These are phyloP conservation scores for Dioctria rufipes DNA, from an alignment of 2,888 invertebrate genomes.

Conservation along the genomic window DNA sequence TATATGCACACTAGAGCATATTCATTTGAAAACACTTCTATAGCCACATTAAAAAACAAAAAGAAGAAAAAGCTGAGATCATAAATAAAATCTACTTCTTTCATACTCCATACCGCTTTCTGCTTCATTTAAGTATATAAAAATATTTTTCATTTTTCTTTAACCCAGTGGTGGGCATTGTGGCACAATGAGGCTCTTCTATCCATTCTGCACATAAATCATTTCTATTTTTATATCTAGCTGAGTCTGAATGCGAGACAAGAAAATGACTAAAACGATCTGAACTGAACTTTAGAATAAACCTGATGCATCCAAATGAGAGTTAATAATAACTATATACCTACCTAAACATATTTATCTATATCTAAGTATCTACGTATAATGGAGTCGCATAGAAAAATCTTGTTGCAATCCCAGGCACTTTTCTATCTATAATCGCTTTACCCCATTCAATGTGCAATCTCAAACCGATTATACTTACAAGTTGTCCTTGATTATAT, in stretches of 20 bases:
- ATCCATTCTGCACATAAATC: not conserved
- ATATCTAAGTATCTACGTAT: slow-evolving; percentile 1
- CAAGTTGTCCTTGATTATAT: slow-evolving; percentile 22
- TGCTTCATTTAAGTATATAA: too few species aligned
- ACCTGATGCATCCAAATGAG: slow-evolving; percentile 7
- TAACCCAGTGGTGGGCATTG: too few species aligned
- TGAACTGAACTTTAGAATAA: slow-evolving; percentile 1
- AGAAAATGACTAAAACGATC: not conserved
- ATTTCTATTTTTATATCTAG: slow-evolving; percentile 22
- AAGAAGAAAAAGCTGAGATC: too few species aligned
- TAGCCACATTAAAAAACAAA: too few species aligned
- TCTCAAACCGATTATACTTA: not conserved
- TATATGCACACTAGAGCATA: too few species aligned
- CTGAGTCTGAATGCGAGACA: slow-evolving; percentile 3
- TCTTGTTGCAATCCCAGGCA: slow-evolving; percentile 11
- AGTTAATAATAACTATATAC: too few species aligned
- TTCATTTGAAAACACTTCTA: too few species aligned
- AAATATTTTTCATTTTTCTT: too few species aligned
- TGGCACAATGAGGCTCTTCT: not conserved
- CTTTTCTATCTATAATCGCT: not conserved
- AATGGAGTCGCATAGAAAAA: not conserved
- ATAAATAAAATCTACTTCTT: too few species aligned
- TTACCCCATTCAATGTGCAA: not conserved
- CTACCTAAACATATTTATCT: not conserved
- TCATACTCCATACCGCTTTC: too few species aligned